A percentile compares a stretch with the other conserved stretches of the same genome.
Conservation (phyloP, 2,888 invertebrate species). For the Lepas anatifera region DNA sequence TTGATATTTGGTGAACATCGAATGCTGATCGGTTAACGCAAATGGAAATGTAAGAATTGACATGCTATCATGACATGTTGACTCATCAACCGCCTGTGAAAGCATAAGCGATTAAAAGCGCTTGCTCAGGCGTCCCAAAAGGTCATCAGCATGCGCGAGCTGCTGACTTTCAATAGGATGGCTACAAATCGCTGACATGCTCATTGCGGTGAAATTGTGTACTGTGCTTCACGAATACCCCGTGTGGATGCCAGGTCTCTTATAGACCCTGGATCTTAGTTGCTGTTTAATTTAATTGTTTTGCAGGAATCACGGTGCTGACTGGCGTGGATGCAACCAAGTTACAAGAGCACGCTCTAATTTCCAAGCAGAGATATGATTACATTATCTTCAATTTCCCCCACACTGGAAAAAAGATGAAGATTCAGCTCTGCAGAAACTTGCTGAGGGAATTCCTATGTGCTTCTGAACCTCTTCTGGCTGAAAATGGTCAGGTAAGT, state of each 20-base stretch:
- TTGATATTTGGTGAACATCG: no score
- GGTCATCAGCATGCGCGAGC: no score
- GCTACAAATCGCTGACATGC: background rate
- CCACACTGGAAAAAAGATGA: constrained; percentile 47
- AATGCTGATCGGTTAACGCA: no score
- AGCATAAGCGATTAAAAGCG: no score
- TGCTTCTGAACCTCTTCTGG: constrained; percentile 32
- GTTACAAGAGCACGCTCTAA: constrained; percentile 29
- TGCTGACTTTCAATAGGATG: background rate
- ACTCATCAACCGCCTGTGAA: no score
- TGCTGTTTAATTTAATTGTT: constrained; percentile 14
- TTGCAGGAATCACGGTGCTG: constrained; percentile 39
- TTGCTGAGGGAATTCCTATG: constrained; percentile 40
- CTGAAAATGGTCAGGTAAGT: constrained; percentile 7
- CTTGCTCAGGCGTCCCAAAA: no score
- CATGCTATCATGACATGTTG: no score
- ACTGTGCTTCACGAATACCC: background rate
- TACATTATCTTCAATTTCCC: constrained; percentile 49
- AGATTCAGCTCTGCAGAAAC: constrained; percentile 42
- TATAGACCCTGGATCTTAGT: no score
- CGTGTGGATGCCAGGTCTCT: background rate
- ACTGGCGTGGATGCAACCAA: constrained; percentile 42
- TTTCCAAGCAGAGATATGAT: constrained; percentile 31
- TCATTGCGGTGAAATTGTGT: background rate
- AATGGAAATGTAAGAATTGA: no score